These are phyloP conservation scores for Lapara coniferarum DNA, from an alignment of 2,888 invertebrate genomes.

Conservation along the genomic window DNA sequence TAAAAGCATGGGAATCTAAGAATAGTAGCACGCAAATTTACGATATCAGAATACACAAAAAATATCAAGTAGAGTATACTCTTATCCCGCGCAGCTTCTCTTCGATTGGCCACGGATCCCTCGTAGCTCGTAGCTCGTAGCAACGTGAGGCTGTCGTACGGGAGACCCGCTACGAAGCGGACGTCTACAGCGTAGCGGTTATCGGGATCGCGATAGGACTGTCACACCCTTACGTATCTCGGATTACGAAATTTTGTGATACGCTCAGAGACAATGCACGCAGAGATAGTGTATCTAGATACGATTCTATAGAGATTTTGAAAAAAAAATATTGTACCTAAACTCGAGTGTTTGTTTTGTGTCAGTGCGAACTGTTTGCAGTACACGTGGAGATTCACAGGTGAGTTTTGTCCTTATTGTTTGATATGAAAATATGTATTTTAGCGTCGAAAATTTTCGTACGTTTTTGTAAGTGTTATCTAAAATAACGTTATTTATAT, in stretches of 20 bases:
- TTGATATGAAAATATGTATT: constrained; percentile 17
- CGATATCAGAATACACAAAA: background rate
- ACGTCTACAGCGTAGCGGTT: constrained; percentile 70
- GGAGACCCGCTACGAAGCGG: constrained; percentile 76
- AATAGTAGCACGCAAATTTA: background rate
- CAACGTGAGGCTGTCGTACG: constrained; percentile 80
- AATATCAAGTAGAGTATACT: constrained; percentile 61
- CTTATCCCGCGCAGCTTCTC: constrained; percentile 69
- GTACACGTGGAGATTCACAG: constrained; percentile 53
- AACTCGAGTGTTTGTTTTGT: constrained; percentile 53
- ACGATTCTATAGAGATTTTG: constrained; percentile 4
- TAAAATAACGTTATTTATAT: background rate
- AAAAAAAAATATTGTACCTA: constrained; percentile 9
- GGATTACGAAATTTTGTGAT: constrained; percentile 31
- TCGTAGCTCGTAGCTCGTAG: constrained; percentile 75
- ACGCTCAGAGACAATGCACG: constrained; percentile 10
- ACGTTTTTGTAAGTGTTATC: background rate
- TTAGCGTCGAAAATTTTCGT: background rate
- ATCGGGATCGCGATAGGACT: constrained; percentile 73
- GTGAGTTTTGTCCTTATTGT: constrained; percentile 44
- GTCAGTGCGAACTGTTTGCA: constrained; percentile 51
- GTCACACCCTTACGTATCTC: constrained; percentile 60
- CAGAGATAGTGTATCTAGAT: constrained; percentile 13
- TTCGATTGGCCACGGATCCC: constrained; percentile 81
- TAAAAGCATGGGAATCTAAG: background rate